Base-by-base conservation (phyloP, 1,140 invertebrate genomes). In the Andrena cerasifolii region DNA sequence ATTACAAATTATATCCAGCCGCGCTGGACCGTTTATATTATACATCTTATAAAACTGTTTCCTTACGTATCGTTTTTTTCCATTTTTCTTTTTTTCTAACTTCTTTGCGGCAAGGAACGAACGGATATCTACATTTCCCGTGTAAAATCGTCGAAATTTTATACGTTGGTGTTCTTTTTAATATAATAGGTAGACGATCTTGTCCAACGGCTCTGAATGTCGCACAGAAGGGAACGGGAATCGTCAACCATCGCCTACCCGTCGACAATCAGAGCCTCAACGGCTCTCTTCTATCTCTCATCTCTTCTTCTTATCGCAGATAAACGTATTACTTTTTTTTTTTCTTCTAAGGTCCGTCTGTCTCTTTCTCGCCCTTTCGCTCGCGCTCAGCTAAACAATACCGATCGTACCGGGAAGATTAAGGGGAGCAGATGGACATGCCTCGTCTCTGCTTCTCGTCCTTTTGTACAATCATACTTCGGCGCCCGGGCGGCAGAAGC, bases 401-500 rank as follows among this genome's bases (percentile, higher is more conserved):
- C n/a, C 31, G 40, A 33, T 67, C 21, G 24, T 65, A 74, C 2
- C 24, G 14, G 26, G 18, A 74, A 74, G 49, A 65, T 54, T 40
- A 28, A 65, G 65, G 59, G 26, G n/a, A 65, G 54, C 51, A 3
- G 16, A 1, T 24, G n/a, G 5, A 40, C 10, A 3, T 40, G 3
- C 10, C 10, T 40, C 36, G 28, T 21, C 1, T 8, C 8, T 24
- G 49, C 2, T 24, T 36, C 26, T 28, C 4, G 54, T 3, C 68
- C 16, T 82, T 82, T 56, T 58, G 33, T 83, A 82, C 79, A 83
- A 77, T 71, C 59, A 31, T 21, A 49, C 76, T 40, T 73, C 24
- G 24, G 53, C 26, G 12, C 53, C 51, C 24, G 8, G 5, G n/a
- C n/a, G 24, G 7, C 45, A 33, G 36, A 28, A 33, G 31, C 1